Evolutionary conservation across 2,797 vertebrate genomes (phyloP).

Genomic region (Dendrocincla tyrannina): DNA sequence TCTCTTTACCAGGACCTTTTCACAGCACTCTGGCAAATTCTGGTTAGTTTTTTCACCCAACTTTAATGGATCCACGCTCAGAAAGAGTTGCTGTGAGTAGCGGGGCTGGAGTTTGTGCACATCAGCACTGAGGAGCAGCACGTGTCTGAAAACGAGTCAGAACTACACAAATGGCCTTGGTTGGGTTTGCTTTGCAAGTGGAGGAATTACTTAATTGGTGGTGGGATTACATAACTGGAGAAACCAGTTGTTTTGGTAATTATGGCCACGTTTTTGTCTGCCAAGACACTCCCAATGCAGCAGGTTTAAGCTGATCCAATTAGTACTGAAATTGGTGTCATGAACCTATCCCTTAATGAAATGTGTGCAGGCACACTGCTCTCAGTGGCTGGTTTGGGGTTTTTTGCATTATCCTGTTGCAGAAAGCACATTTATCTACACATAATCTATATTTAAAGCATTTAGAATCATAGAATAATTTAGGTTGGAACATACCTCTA

Average conservation of each 20-base stretch:
- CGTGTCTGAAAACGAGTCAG: not conserved
- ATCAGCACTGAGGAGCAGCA: not conserved
- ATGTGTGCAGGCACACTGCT: not conserved
- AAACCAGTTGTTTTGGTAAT: conserved; percentile 34
- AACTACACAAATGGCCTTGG: not conserved
- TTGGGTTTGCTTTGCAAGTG: not conserved
- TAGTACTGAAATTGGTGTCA: conserved; percentile 25
- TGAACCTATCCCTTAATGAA: conserved; percentile 21
- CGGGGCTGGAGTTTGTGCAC: not conserved
- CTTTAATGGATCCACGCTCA: not conserved
- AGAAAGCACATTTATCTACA: not conserved
- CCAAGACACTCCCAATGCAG: conserved; percentile 2
- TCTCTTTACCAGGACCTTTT: not conserved
- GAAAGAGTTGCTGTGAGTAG: not conserved
- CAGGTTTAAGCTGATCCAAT: conserved; percentile 53
- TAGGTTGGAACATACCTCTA: not conserved
- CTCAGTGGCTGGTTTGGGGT: not conserved
- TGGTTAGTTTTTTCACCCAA: not conserved
- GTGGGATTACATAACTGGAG: not conserved
- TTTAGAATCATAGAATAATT: not conserved
- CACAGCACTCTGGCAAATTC: not conserved
- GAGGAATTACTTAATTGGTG: conserved; percentile 11
- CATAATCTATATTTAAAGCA: not conserved
- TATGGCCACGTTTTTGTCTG: not conserved
- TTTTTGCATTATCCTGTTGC: not conserved